phyloP scores from a whole-genome alignment of 1,140 invertebrate species.

The Heliconius hewitsoni region DNA sequence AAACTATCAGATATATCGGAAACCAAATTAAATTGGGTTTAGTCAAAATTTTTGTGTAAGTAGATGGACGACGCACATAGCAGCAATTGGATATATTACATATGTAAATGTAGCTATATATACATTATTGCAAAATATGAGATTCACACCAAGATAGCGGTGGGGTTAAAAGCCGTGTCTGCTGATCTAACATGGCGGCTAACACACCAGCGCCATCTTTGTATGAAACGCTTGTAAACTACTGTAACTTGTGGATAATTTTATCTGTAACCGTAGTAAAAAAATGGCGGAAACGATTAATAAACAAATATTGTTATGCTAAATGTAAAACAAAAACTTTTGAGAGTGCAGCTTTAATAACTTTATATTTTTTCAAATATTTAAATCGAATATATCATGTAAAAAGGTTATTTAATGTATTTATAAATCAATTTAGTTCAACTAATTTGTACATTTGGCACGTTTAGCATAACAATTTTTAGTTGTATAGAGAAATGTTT shows the following conservation, averaged over 20 bases:
- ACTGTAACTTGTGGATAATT: slow-evolving; percentile 12
- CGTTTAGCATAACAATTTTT: background rate
- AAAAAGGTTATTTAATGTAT: slow-evolving; percentile 3
- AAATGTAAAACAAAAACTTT: background rate
- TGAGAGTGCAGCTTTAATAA: slow-evolving; percentile 11
- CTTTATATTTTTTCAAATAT: background rate
- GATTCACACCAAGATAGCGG: background rate
- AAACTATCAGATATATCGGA: slow-evolving; percentile 2
- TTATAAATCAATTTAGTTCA: background rate
- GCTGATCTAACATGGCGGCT: background rate
- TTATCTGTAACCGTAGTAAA: background rate
- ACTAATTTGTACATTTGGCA: background rate
- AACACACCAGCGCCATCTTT: background rate
- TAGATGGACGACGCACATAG: slow-evolving; percentile 27
- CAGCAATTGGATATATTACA: slow-evolving; percentile 1
- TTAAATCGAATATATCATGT: slow-evolving; percentile 4
- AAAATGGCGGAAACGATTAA: background rate
- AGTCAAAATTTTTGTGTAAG: slow-evolving; percentile 20
- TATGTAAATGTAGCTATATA: slow-evolving; percentile 13
- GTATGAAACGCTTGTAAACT: slow-evolving; percentile 7
- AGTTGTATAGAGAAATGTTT: background rate
- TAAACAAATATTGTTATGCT: background rate
- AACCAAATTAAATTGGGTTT: slow-evolving; percentile 32
- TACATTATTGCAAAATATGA: background rate
- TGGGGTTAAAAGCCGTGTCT: background rate